Base-by-base conservation (phyloP, 1,140 invertebrate species). In the Eriosoma lanigerum region DNA sequence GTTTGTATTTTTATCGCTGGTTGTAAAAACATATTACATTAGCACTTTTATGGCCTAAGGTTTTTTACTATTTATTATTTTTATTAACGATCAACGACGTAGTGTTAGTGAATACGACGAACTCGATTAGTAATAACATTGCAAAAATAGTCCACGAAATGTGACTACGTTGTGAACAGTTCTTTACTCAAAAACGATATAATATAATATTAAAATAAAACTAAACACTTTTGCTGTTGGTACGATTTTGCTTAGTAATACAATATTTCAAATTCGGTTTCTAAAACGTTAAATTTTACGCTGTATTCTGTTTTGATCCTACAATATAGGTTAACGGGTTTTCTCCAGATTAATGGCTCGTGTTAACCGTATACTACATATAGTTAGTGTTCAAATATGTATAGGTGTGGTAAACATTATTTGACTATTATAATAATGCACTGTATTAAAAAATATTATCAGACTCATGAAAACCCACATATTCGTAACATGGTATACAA, bases 261-360 rank as follows among this genome's bases (percentile, higher is more conserved):
- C n/a, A 12, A 66, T 66, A 66, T 64, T 13, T 66, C 21, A 29
- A 66, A 66, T 24, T 15, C 10, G 12, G 64, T 66, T n/a, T 66
- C n/a, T 66, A 44, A 66, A 66, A 38, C n/a, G 32, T 2, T 48
- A 68, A 24, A 46, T 70, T 50, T 48, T 6, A 50, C 38, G 46
- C 19, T 13, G 32, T 13, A 50, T 19, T 70, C 12, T 6, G 21
- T 50, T 70, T 70, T 50, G 46, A 26, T 21, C 64, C 17, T 32
- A 4, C 0, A 72, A 72, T 29, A 72, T 72, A 72, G 68, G 68
- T 52, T 72, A 72, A 72, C 24, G 68, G 15, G 68, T 72, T 72
- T 72, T 70, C 68, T 50, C 68, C 68, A 8, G 26, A 19, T 72
- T 50, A 52, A 72, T 72, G 68, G 17, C 48, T 50, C 68, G 68